phyloP scores from a whole-genome alignment of 30 jellyfish, hydroid and myxozoan species.

The Nemopilema nomurai region DNA sequence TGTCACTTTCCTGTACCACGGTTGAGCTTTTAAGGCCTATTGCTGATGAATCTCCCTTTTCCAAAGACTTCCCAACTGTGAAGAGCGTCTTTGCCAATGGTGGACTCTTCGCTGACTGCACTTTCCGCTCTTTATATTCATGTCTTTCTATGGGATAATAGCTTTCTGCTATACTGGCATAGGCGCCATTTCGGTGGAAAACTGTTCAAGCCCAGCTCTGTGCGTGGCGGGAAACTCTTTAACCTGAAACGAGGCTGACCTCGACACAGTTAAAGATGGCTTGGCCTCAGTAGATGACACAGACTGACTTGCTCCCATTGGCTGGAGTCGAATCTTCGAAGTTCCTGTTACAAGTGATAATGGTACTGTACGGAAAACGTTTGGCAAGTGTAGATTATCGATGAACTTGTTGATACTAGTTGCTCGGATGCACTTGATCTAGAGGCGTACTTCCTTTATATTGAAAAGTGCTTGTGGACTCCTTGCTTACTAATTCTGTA shows the following conservation, averaged over 20 bases:
- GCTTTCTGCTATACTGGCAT: no score
- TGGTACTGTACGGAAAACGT: background rate
- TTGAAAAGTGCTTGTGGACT: no score
- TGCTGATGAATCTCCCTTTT: background rate
- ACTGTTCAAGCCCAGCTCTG: no score
- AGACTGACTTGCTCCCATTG: background rate
- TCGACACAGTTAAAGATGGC: no score
- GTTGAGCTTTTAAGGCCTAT: background rate
- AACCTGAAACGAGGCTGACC: no score
- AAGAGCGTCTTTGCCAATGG: background rate
- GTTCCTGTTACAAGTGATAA: background rate
- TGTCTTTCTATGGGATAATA: background rate
- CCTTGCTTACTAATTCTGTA: no score
- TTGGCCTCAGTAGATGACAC: no score
- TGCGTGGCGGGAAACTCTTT: no score
- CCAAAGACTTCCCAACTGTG: background rate
- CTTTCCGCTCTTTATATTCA: background rate
- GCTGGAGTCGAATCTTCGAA: background rate
- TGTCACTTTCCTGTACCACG: background rate
- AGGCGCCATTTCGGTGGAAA: background rate
- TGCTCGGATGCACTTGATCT: background rate
- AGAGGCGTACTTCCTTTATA: no score
- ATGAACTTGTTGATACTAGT: background rate
- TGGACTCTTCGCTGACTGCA: background rate
- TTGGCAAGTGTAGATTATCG: background rate